Conservation (phyloP, 2,113 vertebrate species). For the Macroglossus sobrinus region DNA sequence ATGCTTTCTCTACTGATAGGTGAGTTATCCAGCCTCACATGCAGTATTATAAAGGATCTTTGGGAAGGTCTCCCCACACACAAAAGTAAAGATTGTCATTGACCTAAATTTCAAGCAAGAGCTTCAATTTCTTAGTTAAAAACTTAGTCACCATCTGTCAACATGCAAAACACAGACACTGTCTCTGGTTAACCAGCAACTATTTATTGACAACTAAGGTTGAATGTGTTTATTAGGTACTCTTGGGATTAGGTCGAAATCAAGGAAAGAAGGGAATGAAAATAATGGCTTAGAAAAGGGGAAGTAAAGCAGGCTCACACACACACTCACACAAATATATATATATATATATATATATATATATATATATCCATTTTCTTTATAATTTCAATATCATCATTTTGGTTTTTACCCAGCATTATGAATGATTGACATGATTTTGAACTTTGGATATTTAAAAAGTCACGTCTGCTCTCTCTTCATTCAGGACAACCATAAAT, state of each 20-base stretch:
- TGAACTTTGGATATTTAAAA: not conserved
- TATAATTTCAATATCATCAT: not conserved
- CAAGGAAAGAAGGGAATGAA: not conserved
- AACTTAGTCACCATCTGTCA: not conserved
- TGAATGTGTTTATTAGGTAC: not conserved
- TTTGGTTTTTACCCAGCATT: not conserved
- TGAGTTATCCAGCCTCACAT: not conserved
- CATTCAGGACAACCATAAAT: not conserved
- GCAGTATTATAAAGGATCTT: not conserved
- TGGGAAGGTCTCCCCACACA: not conserved
- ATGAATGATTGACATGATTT: not conserved
- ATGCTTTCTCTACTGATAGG: not conserved
- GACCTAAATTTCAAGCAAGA: not conserved
- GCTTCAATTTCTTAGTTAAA: not conserved
- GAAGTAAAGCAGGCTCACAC: not conserved
- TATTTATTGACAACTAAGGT: not conserved
- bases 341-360: not conserved
- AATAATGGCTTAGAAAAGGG: not conserved
- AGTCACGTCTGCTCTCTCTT: not conserved
- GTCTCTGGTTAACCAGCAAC: not conserved
- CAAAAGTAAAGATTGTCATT: not conserved
- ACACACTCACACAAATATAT: not conserved
- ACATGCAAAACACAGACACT: not conserved
- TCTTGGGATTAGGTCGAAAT: not conserved
- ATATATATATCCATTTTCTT: not conserved